phyloP scores from a whole-genome alignment of 1,140 invertebrate genomes.

The Drosophila sucinea region DNA sequence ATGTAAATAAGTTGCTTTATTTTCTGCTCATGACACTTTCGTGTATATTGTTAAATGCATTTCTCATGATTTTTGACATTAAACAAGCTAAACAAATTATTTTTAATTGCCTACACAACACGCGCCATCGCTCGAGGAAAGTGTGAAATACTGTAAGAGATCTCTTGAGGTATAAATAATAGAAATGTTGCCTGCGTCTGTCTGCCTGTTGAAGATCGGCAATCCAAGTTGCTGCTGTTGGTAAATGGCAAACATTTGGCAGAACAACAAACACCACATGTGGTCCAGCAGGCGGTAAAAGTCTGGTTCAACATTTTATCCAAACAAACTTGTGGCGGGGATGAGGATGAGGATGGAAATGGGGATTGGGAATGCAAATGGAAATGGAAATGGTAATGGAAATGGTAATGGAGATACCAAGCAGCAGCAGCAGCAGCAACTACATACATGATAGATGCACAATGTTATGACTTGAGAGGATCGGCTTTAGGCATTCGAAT shows the following conservation, averaged over 20 bases:
- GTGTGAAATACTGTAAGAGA: conserved; percentile 75
- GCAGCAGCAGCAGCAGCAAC: not conserved
- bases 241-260: conserved; percentile 64
- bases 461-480: conserved; percentile 39
- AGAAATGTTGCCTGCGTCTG: conserved; percentile 64
- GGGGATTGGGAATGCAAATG: not conserved
- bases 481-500: conserved; percentile 16
- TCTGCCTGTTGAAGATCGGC: conserved; percentile 44
- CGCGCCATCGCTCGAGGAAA: conserved; percentile 56
- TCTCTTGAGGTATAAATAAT: conserved; percentile 69
- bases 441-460: conserved; percentile 1
- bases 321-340: conserved; percentile 37
- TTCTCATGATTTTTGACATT: conserved; percentile 70
- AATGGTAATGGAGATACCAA: conserved; percentile 8
- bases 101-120: conserved; percentile 72
- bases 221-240: conserved; percentile 22
- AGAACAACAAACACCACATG: conserved; percentile 81
- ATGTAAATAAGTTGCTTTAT: conserved; percentile 37
- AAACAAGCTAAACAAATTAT: conserved; percentile 77
- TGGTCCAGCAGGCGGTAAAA: conserved; percentile 57
- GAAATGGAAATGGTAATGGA: not conserved
- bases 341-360: not conserved
- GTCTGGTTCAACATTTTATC: conserved; percentile 65
- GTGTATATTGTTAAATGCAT: conserved; percentile 64
- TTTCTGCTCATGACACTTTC: conserved; percentile 52